These are phyloP conservation scores for Lissonota sp. DNA, from an alignment of 2,888 invertebrate genomes.

Conservation along the genomic window DNA sequence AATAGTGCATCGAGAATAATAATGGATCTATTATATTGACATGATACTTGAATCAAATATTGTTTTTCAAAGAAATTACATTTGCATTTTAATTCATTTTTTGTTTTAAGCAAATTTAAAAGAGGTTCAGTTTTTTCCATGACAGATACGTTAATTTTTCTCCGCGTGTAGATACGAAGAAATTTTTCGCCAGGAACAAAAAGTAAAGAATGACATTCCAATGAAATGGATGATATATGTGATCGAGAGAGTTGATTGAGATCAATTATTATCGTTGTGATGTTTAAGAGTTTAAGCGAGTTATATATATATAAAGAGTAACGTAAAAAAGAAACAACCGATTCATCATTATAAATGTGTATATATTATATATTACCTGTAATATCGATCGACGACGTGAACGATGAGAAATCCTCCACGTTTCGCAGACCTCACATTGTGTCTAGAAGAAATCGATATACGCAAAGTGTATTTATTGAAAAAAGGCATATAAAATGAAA, in stretches of 20 bases:
- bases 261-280: slow-evolving; percentile 63
- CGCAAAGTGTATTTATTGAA: slow-evolving; percentile 30
- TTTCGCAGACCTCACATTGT: slow-evolving; percentile 14
- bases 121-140: not conserved
- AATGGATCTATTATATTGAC: too few relatives aligned
- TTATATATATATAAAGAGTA: slow-evolving; percentile 39
- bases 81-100: not conserved
- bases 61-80: not conserved
- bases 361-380: slow-evolving; percentile 36
- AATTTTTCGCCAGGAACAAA: not conserved
- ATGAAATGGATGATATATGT: slow-evolving; percentile 5
- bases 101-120: not conserved
- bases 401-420: not conserved
- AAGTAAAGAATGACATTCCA: slow-evolving; percentile 3
- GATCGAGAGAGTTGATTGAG: slow-evolving; percentile 50
- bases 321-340: not conserved
- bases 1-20: too few relatives aligned
- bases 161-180: not conserved
- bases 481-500: slow-evolving; percentile 17
- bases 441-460: slow-evolving; percentile 13
- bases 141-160: slow-evolving; percentile 1
- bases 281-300: slow-evolving; percentile 64
- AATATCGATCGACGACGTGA: slow-evolving; percentile 22
- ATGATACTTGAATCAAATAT: slow-evolving; percentile 22
- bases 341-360: slow-evolving; percentile 11